Evolutionary conservation across 2,113 vertebrate species (phyloP).

Genomic region (Sakesphorus luctuosus): DNA sequence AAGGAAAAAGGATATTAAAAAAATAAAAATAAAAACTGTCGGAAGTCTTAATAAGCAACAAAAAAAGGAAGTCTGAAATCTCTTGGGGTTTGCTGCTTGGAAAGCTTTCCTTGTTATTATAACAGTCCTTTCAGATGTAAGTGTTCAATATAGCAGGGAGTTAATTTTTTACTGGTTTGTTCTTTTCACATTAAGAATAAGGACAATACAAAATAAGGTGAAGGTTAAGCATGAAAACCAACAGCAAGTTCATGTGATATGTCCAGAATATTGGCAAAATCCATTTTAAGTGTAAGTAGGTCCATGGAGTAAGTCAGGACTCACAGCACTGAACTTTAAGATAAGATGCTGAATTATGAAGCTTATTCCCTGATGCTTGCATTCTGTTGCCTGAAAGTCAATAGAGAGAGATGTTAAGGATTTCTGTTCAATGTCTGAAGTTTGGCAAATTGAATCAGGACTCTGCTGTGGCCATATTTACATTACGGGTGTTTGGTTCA

Average conservation of each 20-base stretch:
- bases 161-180: neutral
- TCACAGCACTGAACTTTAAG: neutral
- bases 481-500: neutral
- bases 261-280: neutral
- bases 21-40: neutral
- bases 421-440: neutral
- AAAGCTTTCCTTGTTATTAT: neutral
- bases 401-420: neutral
- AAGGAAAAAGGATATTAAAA: slow-evolving; percentile 40
- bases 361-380: neutral
- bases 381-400: neutral
- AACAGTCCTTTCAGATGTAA: neutral
- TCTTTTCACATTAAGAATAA: neutral
- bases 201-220: neutral
- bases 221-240: neutral
- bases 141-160: neutral
- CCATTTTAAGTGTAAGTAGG: neutral
- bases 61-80: neutral
- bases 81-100: neutral
- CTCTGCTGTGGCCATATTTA: neutral
- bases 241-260: neutral
- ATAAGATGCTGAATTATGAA: neutral
- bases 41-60: slow-evolving; percentile 3
- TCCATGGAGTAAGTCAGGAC: neutral
- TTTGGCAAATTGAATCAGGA: neutral